These are phyloP conservation scores for Drosophila rellima DNA, from an alignment of 2,888 invertebrate species.

Conservation along the genomic window DNA sequence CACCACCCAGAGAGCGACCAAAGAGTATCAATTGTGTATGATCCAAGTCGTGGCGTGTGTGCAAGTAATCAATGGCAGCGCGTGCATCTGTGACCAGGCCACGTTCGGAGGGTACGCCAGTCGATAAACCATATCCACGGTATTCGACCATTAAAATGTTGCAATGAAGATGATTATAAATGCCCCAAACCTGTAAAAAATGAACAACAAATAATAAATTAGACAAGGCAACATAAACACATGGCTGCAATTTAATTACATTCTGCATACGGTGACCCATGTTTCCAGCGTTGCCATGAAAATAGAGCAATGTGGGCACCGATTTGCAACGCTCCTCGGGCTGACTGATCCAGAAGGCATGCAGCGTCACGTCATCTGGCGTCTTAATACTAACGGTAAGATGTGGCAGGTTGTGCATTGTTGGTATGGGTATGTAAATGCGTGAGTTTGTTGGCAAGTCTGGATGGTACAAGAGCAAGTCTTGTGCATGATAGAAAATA, in stretches of 20 bases:
- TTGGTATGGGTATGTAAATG: conserved; percentile 94
- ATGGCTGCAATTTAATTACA: conserved; percentile 78
- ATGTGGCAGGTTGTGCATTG: conserved; percentile 93
- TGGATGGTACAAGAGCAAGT: conserved; percentile 94
- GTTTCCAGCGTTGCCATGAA: conserved; percentile 99
- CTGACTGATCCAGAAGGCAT: conserved; percentile 93
- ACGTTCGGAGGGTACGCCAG: conserved; percentile 94
- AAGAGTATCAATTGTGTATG: conserved; percentile 94
- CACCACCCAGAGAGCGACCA: conserved; percentile 95
- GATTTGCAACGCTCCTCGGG: conserved; percentile 89
- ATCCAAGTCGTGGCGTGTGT: conserved; percentile 93
- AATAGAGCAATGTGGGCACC: conserved; percentile 94
- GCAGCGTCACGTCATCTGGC: conserved; percentile 91
- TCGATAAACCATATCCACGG: conserved; percentile 96
- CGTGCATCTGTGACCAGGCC: conserved; percentile 95
- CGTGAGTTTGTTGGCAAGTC: conserved; percentile 95
- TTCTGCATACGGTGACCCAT: conserved; percentile 97
- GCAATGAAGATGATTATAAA: conserved; percentile 92
- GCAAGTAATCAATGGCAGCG: conserved; percentile 94
- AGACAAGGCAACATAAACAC: not conserved
- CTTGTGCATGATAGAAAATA: conserved; percentile 94
- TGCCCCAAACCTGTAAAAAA: conserved; percentile 88
- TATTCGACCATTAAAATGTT: conserved; percentile 98
- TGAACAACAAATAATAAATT: not conserved
- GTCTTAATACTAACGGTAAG: conserved; percentile 93